Evolutionary conservation across 2,888 invertebrate species (phyloP).

Genomic region (Lycocerus yunnanus): DNA sequence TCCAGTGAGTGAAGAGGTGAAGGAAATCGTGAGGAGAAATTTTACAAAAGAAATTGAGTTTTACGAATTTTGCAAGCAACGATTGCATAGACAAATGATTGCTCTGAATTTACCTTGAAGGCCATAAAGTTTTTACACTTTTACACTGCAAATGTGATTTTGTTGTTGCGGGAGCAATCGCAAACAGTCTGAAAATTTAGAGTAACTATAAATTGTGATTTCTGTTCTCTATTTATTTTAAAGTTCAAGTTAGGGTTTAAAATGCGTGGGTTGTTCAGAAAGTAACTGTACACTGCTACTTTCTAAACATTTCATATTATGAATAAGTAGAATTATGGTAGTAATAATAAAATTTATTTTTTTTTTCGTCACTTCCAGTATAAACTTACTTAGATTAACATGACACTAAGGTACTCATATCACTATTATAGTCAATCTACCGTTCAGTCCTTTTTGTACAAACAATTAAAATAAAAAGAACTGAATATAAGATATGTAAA

Average conservation of each 20-base stretch:
- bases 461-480: slow-evolving; percentile 6
- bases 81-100: slow-evolving; percentile 78
- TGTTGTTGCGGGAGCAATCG: neutral
- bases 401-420: neutral
- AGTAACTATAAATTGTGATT: neutral
- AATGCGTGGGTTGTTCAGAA: neutral
- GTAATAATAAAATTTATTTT: slow-evolving; percentile 1
- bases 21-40: slow-evolving; percentile 81
- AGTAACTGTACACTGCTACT: neutral
- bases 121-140: slow-evolving; percentile 6
- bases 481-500: neutral
- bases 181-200: neutral
- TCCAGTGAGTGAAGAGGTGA: slow-evolving; percentile 82
- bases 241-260: neutral
- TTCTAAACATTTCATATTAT: neutral
- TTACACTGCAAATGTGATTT: neutral
- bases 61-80: slow-evolving; percentile 86
- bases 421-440: neutral
- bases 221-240: neutral
- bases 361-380: slow-evolving; percentile 4
- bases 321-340: neutral
- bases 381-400: neutral
- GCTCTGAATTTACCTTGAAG: slow-evolving; percentile 64
- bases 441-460: neutral
- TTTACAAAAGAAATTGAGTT: slow-evolving; percentile 90